phyloP scores from a whole-genome alignment of 2,888 invertebrate species.

The Sminthurinus aureus region DNA sequence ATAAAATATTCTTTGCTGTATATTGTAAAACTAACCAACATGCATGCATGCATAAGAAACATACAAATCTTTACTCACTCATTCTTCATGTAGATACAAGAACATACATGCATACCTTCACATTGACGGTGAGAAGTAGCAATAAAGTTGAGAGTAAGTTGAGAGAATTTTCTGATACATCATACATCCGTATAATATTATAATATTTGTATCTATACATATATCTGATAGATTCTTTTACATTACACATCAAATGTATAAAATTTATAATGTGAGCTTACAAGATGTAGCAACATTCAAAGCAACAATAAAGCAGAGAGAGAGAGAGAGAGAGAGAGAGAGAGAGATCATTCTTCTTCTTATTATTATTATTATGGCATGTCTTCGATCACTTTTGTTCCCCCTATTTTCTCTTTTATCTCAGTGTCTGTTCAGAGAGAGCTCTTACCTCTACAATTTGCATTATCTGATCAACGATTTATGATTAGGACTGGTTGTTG shows the following conservation, averaged over 20 bases:
- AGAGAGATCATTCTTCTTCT: too few species aligned
- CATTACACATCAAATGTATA: not conserved
- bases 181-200: not conserved
- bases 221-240: not conserved
- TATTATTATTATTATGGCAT: constrained; percentile 24
- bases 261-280: not conserved
- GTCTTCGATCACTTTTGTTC: constrained; percentile 32
- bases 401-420: constrained; percentile 38
- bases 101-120: not conserved
- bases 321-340: not conserved
- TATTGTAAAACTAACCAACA: not conserved
- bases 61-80: too few species aligned
- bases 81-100: not conserved
- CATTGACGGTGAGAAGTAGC: not conserved
- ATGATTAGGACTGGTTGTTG: constrained; percentile 42
- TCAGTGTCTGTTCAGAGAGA: not conserved
- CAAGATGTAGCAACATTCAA: too few species aligned
- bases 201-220: too few species aligned
- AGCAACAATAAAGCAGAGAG: not conserved
- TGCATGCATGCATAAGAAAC: too few species aligned
- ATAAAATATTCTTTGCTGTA: not conserved
- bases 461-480: constrained; percentile 45
- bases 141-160: not conserved
- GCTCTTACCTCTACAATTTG: constrained; percentile 43
- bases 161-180: constrained; percentile 2